Evolutionary conservation across 2,797 vertebrate species (phyloP), one percentile per base, ranked within the genome.

Genomic region (Spea hammondii): DNA sequence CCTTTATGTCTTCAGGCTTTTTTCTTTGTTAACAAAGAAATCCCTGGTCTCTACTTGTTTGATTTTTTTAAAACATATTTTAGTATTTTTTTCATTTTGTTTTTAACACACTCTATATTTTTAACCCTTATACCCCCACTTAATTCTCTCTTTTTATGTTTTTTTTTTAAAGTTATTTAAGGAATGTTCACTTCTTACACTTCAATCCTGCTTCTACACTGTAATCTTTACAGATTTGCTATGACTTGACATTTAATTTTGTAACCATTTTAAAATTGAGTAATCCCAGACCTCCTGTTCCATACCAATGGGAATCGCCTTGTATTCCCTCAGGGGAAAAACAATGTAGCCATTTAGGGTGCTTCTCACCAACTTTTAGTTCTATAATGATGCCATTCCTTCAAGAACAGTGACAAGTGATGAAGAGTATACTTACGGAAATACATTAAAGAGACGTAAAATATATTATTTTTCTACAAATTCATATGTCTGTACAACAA

Each of bases 281-380:
- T 79, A 76, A 87, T 82, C 82, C 13, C 85, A 84, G 87, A 79
- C 78, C 83, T 76, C 54, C 32, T 60, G 62, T 62, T 84, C 14
- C 32, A 32, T 51, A 82, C 76, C 76, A 60, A 55, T 73, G 53
- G 59, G 50, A 66, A 50, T 76, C 80, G 79, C 77, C 80, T 80
- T 83, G 67, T 80, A 85, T 82, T 70, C 67, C 83, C 84, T 82
- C 68, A 55, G 82, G 77, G 71, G 77, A 62, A 32, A 32, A 32
- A 32, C 32, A 32, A 32, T 32, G 32, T 32, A 32, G 32, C 32
- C 32, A 32, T 32, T 32, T 32, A 3, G 32, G 2, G 32, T 32
- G 32, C 32, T 32, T 32, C 32, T 32, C 32, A 32, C 3, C 32
- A 32, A 32, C 2, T 32, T 3, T 17, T 17, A 17, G 17, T 17